Evolutionary conservation across 2,797 vertebrate species (phyloP), one percentile per base, ranked within the genome.

Genomic region (Phalloptychus januarius): DNA sequence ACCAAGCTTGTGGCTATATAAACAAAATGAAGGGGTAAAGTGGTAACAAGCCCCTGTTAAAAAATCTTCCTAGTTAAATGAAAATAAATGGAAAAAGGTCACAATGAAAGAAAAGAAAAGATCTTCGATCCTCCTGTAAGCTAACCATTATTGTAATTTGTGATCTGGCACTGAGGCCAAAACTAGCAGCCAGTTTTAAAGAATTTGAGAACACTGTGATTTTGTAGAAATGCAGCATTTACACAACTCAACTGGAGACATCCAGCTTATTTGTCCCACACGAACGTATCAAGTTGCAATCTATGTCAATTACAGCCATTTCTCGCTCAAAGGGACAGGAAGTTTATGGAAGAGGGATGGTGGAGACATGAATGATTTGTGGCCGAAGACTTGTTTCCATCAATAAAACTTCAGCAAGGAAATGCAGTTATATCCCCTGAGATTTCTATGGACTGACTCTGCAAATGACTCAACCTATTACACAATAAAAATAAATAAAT

Each of bases 221-320:
- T 33, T 56, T 6, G 48, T 18, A 83, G 31, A 20, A 76, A 13
- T 71, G 20, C 45, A 65, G 42, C 28, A 65, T 72, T 83, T 40
- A 67, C 36, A 50, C 10, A 44, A 28, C 31, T 78, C 61, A 38
- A 58, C 13, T 56, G 71, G 54, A 74, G 15, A 80, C 50, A 72
- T 74, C 4, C 13, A 71, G 36, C 40, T 76, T 28, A 77, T 83
- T 82, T 78, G 72, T 78, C 65, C 71, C 50, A 61, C 33, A 81
- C 69, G 74, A 81, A 81, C 72, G 58, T 38, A 82, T 85, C 28
- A 80, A 71, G 11, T 33, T 20, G 28, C 50, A 50, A 77, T 75
- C 77, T 76, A 58, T 81, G 69, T 81, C 50, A 78, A 83, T 88
- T 87, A 88, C 76, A 84, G 50, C 36, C 48, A 71, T 56, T 50